Percentiles rank a stretch among this genome's conserved stretches.
These are phyloP conservation scores for Pinna nobilis DNA, from an alignment of 1,140 invertebrate species.

Conservation along the genomic window DNA sequence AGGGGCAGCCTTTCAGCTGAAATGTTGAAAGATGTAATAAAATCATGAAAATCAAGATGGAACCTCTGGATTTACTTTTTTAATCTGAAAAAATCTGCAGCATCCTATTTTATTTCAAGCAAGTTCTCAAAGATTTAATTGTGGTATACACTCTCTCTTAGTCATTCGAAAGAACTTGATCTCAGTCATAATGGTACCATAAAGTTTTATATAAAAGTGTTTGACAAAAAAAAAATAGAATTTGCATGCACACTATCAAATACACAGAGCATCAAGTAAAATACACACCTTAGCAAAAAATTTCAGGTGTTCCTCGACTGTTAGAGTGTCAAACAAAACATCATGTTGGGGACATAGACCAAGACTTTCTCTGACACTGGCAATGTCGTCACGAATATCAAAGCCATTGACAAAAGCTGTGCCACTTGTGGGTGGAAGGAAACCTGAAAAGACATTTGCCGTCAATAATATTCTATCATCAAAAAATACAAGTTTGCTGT, in stretches of 20 bases:
- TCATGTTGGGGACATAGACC: slow-evolving; percentile 97
- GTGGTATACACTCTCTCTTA: neutral
- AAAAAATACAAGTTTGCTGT: neutral
- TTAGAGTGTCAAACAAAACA: slow-evolving; percentile 92
- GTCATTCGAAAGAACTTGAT: neutral
- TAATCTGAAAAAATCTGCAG: neutral
- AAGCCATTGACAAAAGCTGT: slow-evolving; percentile 82
- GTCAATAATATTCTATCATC: neutral
- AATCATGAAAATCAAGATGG: too few species aligned
- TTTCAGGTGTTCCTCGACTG: slow-evolving; percentile 90
- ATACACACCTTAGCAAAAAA: slow-evolving; percentile 87
- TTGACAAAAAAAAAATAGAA: too few species aligned
- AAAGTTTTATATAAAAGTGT: too few species aligned
- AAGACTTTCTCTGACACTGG: slow-evolving; percentile 80
- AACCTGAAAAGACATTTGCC: slow-evolving; percentile 79
- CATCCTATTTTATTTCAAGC: neutral
- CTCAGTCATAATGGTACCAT: neutral
- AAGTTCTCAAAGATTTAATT: neutral
- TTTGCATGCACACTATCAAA: too few species aligned
- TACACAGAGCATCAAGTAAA: too few species aligned
- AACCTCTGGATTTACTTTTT: neutral
- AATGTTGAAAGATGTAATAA: too few species aligned
- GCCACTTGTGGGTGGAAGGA: slow-evolving; percentile 82
- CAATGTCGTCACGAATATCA: slow-evolving; percentile 77
- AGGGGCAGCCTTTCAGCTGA: slow-evolving; percentile 81